phyloP scores from a whole-genome alignment of 2,797 vertebrate species.

The Chiroxiphia lanceolata region DNA sequence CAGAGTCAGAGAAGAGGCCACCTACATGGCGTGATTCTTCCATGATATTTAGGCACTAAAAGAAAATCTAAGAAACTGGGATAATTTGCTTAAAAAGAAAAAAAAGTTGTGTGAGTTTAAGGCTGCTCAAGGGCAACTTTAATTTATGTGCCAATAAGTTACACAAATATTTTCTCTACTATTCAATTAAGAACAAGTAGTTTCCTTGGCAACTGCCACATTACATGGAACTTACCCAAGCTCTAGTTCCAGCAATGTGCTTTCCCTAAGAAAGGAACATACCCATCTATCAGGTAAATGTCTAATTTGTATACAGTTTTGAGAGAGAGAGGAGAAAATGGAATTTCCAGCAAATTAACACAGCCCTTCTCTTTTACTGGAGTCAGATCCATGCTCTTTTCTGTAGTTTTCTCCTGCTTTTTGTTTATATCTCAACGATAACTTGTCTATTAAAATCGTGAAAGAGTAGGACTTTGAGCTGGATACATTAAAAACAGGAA shows the following conservation, averaged over 20 bases:
- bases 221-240: conserved; percentile 46
- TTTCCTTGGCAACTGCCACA: conserved; percentile 44
- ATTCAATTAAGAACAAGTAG: conserved; percentile 69
- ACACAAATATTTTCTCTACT: conserved; percentile 70
- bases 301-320: conserved; percentile 66
- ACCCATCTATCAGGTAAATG: conserved; percentile 68
- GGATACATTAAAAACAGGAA: background rate
- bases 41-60: conserved; percentile 5
- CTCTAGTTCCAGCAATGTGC: conserved; percentile 50
- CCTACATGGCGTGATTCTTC: background rate
- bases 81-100: background rate
- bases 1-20: background rate
- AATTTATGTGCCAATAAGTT: conserved; percentile 71
- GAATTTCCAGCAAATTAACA: conserved; percentile 49
- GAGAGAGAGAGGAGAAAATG: conserved; percentile 41
- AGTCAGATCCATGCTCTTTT: background rate
- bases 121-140: conserved; percentile 57
- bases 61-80: conserved; percentile 48
- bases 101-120: conserved; percentile 53
- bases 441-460: background rate
- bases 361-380: background rate
- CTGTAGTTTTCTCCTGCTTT: background rate
- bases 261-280: conserved; percentile 65
- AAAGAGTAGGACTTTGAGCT: background rate
- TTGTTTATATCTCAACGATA: background rate